A percentile compares a stretch with the other conserved stretches of the same genome.
phyloP scores from a whole-genome alignment of 2,113 vertebrate genomes.

The Leptodactylus fuscus region DNA sequence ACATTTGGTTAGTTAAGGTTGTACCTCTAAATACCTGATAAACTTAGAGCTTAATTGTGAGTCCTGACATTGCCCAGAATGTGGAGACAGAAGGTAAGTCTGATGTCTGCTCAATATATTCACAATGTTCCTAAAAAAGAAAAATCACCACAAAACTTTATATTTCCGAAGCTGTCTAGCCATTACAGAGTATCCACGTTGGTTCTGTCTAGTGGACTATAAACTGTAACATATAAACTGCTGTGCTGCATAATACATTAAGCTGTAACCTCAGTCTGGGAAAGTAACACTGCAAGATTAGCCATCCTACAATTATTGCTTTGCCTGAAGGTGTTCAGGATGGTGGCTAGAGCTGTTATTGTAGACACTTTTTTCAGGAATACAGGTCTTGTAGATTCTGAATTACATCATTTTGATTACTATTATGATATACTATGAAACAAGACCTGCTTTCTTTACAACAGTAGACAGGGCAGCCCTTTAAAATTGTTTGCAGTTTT shows the following conservation, averaged over 20 bases:
- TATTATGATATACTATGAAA: conserved; percentile 21
- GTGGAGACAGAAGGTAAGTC: not conserved
- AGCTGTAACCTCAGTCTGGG: conserved; percentile 1
- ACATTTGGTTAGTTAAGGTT: not conserved
- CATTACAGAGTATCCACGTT: conserved; percentile 16
- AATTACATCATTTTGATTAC: not conserved
- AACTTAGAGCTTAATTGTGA: not conserved
- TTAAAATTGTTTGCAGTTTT: conserved; percentile 5
- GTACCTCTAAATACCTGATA: not conserved
- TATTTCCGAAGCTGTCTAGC: conserved; percentile 50
- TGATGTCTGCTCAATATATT: conserved; percentile 10
- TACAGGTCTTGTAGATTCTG: not conserved
- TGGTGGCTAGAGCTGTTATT: conserved; percentile 35
- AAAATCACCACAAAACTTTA: conserved; percentile 27
- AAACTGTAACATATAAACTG: conserved; percentile 18
- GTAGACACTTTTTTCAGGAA: conserved; percentile 35
- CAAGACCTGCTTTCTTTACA: conserved; percentile 23
- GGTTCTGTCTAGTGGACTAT: conserved; percentile 27
- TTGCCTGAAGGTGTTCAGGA: conserved; percentile 47
- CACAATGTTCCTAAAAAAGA: conserved; percentile 15
- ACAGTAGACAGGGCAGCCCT: conserved; percentile 12
- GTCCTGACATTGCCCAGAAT: not conserved
- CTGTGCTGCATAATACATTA: conserved; percentile 33
- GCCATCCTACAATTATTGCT: conserved; percentile 37
- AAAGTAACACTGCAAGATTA: conserved; percentile 34